Evolutionary conservation across 2,888 invertebrate genomes (phyloP).

Genomic region (Isoperla grammatica): DNA sequence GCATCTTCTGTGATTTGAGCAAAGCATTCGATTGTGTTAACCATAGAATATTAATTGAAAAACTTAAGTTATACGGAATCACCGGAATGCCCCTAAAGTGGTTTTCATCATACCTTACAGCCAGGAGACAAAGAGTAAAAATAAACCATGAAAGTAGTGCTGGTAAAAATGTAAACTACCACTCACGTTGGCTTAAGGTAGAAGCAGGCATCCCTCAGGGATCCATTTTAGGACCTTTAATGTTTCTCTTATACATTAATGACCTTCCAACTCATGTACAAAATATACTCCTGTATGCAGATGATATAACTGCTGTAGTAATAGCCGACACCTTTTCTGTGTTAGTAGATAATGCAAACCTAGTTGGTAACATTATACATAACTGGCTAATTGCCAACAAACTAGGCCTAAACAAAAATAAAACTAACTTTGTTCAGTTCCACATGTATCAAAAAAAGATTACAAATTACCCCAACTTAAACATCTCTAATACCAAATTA

Average conservation of each 20-base stretch:
- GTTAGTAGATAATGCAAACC: neutral
- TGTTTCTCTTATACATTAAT: neutral
- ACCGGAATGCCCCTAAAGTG: conserved; percentile 4
- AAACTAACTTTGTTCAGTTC: no score
- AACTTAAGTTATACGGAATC: conserved; percentile 16
- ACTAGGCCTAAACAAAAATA: no score
- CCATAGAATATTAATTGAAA: conserved; percentile 15
- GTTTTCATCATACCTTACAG: conserved; percentile 17
- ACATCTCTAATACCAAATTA: no score
- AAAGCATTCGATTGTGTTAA: conserved; percentile 26
- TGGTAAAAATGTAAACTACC: neutral
- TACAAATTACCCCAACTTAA: no score
- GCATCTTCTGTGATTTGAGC: conserved; percentile 18
- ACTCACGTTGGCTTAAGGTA: neutral
- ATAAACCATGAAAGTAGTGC: neutral
- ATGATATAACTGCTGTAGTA: neutral
- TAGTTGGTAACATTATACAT: no score
- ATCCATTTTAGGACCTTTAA: neutral
- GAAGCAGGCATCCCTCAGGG: neutral
- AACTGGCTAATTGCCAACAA: no score
- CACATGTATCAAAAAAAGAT: no score
- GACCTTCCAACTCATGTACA: neutral
- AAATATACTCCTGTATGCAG: neutral
- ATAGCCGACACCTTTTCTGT: neutral
- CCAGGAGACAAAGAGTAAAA: conserved; percentile 11